phyloP scores from a whole-genome alignment of 2,888 invertebrate species.

The Ormyrus thymus region DNA sequence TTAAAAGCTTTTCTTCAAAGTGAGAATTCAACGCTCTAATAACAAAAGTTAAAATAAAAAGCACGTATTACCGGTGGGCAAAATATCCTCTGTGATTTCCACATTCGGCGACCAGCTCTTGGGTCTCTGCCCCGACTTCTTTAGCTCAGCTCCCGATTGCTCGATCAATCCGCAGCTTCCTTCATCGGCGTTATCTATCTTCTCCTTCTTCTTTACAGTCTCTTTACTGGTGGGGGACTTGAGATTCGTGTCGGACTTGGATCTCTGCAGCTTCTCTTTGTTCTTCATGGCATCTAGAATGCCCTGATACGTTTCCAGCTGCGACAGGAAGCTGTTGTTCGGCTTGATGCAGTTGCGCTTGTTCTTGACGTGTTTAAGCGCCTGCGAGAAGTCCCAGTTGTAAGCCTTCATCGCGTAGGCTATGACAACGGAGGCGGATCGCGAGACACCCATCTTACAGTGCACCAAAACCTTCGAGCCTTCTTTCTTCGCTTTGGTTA shows the following conservation, averaged over 20 bases:
- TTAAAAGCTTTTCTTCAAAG: too few species aligned
- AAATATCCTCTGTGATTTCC: conserved; percentile 78
- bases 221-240: conserved; percentile 81
- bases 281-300: conserved; percentile 98
- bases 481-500: conserved; percentile 91
- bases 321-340: conserved; percentile 94
- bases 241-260: conserved; percentile 94
- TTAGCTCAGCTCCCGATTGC: conserved; percentile 67
- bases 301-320: conserved; percentile 96
- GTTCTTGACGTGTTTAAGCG: conserved; percentile 91
- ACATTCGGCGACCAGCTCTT: conserved; percentile 87
- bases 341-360: conserved; percentile 96
- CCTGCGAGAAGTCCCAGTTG: conserved; percentile 93
- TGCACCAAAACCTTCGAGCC: conserved; percentile 97
- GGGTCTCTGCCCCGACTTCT: conserved; percentile 76
- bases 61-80: conserved; percentile 72
- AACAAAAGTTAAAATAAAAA: neutral
- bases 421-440: conserved; percentile 98
- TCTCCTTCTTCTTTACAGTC: conserved; percentile 67
- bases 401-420: conserved; percentile 99
- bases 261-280: conserved; percentile 92
- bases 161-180: conserved; percentile 40
- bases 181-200: conserved; percentile 59
- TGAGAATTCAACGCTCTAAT: neutral
- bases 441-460: conserved; percentile 99